Evolutionary conservation across 2,888 invertebrate species (phyloP), one percentile per base, ranked within the genome.

Genomic region (Tipula confusa): DNA sequence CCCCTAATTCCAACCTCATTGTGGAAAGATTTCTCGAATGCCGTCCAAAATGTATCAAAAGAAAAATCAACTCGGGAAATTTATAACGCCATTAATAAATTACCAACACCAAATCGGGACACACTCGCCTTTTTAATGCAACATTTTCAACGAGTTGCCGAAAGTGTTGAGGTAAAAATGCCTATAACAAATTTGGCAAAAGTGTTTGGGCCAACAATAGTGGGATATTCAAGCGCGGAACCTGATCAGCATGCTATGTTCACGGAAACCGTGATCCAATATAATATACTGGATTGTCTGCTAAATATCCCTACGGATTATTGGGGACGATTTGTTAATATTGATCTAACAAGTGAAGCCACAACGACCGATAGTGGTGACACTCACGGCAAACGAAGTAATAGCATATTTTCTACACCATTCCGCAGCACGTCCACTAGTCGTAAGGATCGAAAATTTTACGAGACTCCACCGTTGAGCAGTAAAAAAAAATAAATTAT

Each of bases 71-170:
- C 87, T 36, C 87, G 86, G 15, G 86, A 88, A 84, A 88, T 96
- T 1, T 93, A 93, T 87, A 94, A 95, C 86, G 94, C 95, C 0
- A 93, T 99, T 86, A 93, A 94, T 28, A 93, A 95, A 86, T 91
- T 99, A 86, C 98, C 99, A 9, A 94, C 93, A 86, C 95, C 98
- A 0, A 99, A 99, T 90, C 92, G 97, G 15, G 98, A 99, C 88
- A 98, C 98, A 0, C 91, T 99, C 83, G 98, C 98, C 0, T 99
- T 95, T 90, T 90, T 99, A 11, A 93, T 98, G 86, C 90, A 97
- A 84, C 99, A 99, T 90, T 91, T 98, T 86, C 96, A 97, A 89
- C 92, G 97, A 87, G 94, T 98, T 84, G 93, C 97, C 0, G 94
- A 95, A 86, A 93, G 94, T 85, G 92, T 93, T 0, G 96, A 95